Base-by-base conservation (phyloP, 2,113 vertebrate genomes). In the Pipa parva region DNA sequence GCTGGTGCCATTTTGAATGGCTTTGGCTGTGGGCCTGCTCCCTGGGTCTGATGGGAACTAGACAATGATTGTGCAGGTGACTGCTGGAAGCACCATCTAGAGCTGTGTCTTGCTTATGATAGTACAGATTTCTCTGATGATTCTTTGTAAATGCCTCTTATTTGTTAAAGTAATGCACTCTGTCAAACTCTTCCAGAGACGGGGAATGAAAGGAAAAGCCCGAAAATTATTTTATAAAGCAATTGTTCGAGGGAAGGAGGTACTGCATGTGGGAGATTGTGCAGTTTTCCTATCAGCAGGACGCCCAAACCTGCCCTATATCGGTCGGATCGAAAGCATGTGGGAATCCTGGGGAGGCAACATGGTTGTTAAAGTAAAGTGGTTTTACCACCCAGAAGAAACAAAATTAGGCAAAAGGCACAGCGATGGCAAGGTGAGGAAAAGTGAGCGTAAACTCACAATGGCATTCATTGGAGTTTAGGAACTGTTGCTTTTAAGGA, bases 351-450 rank as follows among this genome's bases (percentile, higher is more conserved):
- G 97, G 97, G 93, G 89, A 76, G 91, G 90, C 82, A 95, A 87
- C 84, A 99, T 99, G 97, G 95, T 99, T 76, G 97, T 98, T 57
- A 95, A 91, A 78, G 97, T 98, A 60, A 97, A 97, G 77, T 99
- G 97, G 97, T 98, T 99, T 86, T 99, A 99, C 84, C 97, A 98
- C 79, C 95, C 95, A 0, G 94, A 99, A 81, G 95, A 99, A 83
- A 97, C 95, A 74, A 97, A 92, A 77, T 74, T 95, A 59, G 95
- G 92, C 66, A 97, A 97, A 81, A 86, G 93, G 72, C 93, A 92
- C 82, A 90, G 88, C 1, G 93, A 98, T 8, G 94, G 94, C 79
- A 95, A 96, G 91, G 97, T 97, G 75, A 84, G 85, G 36, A 21
- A 22, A 25, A 13, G 12, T 2, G 0, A n/a, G 17, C 20, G 5